Evolutionary conservation across 2,888 invertebrate genomes (phyloP).

Genomic region (Syrista parreyssii): DNA sequence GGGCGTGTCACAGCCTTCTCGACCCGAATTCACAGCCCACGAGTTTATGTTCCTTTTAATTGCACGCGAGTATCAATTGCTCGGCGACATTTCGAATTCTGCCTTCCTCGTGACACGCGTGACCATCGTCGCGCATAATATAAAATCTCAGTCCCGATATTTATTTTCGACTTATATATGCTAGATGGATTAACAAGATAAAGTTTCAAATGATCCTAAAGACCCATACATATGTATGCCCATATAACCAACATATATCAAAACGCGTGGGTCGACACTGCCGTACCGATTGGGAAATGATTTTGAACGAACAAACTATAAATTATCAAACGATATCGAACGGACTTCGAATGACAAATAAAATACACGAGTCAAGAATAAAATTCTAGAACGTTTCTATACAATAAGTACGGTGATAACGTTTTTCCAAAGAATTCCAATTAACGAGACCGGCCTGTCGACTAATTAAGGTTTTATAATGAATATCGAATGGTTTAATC

Average conservation of each 20-base stretch:
- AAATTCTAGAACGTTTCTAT: not conserved
- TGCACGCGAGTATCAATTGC: not conserved
- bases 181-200: not conserved
- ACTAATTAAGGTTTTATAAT: not conserved
- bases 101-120: not conserved
- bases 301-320: not conserved
- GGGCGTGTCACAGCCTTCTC: not conserved
- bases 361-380: not conserved
- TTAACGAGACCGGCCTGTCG: not conserved
- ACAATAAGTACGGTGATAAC: not conserved
- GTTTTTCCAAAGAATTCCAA: not conserved
- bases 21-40: not conserved
- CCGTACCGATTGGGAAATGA: not conserved
- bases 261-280: not conserved
- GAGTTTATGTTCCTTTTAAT: not conserved
- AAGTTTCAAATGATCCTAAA: not conserved
- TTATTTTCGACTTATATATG: not conserved
- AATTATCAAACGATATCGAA: not conserved
- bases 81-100: not conserved
- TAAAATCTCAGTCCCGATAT: not conserved
- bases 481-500: not conserved
- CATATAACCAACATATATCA: not conserved
- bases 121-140: not conserved
- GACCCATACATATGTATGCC: not conserved
- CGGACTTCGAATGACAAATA: not conserved